Evolutionary conservation across 2,797 vertebrate species (phyloP).

Genomic region (Scomberomorus guttatus): DNA sequence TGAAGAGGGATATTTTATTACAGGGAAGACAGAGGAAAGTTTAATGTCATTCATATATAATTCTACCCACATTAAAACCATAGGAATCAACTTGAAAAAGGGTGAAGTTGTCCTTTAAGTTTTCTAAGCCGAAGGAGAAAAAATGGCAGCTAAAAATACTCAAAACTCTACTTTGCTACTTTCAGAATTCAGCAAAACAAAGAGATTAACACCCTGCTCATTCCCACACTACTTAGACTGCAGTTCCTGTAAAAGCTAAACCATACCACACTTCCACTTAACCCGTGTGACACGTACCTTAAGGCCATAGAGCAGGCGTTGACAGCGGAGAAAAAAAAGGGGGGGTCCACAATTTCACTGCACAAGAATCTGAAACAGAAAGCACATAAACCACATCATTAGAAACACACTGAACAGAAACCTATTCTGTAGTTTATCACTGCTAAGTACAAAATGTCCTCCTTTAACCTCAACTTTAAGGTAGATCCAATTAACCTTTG

Average conservation of each 20-base stretch:
- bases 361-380: conserved; percentile 72
- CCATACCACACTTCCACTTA: conserved; percentile 23
- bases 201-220: conserved; percentile 50
- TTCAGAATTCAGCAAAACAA: conserved; percentile 44
- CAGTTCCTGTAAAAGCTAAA: conserved; percentile 42
- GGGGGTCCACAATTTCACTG: conserved; percentile 52
- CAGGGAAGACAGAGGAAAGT: too few species aligned
- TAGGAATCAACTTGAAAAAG: too few species aligned
- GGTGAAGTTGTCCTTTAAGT: neutral
- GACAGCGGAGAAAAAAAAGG: conserved; percentile 51
- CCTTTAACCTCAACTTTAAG: neutral
- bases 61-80: too few species aligned
- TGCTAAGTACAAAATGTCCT: neutral
- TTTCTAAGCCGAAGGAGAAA: neutral
- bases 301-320: conserved; percentile 82
- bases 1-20: too few species aligned
- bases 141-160: conserved; percentile 6
- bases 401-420: conserved; percentile 13
- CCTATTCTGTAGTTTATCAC: neutral
- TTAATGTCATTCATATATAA: too few species aligned
- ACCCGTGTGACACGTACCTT: conserved; percentile 76
- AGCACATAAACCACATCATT: conserved; percentile 25
- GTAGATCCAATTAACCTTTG: neutral
- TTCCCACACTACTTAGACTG: conserved; percentile 71
- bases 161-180: conserved; percentile 26